Conservation (phyloP, 2,797 vertebrate species). For the Falco naumanni region DNA sequence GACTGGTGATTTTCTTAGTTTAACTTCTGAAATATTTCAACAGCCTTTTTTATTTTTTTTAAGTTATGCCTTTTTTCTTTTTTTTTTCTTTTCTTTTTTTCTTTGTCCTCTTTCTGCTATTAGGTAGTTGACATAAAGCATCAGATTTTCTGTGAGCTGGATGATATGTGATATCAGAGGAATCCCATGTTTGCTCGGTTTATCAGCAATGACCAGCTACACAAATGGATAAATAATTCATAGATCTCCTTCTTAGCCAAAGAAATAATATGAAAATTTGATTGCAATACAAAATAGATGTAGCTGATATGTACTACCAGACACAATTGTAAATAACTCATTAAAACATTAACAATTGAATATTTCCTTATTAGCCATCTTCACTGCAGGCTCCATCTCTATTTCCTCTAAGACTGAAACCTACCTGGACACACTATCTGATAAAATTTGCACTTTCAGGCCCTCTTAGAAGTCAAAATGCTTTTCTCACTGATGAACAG, state of each 20-base stretch:
- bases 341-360: neutral
- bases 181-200: neutral
- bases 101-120: neutral
- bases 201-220: neutral
- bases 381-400: neutral
- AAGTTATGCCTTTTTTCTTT: too few relatives aligned
- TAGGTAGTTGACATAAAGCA: neutral
- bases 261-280: neutral
- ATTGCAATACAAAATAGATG: neutral
- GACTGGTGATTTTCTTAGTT: neutral
- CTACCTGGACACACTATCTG: neutral
- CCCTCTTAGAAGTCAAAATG: neutral
- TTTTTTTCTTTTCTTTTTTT: neutral
- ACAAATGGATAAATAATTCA: constrained; percentile 6
- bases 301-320: neutral
- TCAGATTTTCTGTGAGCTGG: neutral
- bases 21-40: neutral
- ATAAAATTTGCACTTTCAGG: neutral
- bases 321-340: neutral
- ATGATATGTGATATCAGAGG: neutral
- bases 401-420: neutral
- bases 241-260: neutral
- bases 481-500: neutral
- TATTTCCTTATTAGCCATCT: neutral
- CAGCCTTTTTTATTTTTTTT: neutral